Percentiles rank a stretch among this genome's conserved stretches.
phyloP scores from a whole-genome alignment of 2,113 vertebrate species.

The Austrofundulus limnaeus region DNA sequence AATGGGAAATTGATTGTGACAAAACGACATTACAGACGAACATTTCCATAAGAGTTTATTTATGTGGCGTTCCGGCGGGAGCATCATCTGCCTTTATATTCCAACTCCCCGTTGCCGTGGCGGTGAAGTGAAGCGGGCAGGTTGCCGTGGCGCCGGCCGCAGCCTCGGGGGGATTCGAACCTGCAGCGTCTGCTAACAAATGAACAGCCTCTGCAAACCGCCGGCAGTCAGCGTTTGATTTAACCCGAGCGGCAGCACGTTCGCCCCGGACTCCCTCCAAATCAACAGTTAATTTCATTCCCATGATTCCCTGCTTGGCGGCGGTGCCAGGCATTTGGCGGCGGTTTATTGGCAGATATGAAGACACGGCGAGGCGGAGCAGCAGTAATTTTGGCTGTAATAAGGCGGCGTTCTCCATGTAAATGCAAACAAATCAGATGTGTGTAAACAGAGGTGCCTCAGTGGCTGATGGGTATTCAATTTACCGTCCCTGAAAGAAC shows the following conservation, averaged over 20 bases:
- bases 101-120: constrained; percentile 14
- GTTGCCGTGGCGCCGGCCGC: neutral
- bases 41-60: constrained; percentile 72
- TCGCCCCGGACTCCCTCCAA: constrained; percentile 29
- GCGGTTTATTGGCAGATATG: constrained; percentile 62
- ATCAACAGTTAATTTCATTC: constrained; percentile 65
- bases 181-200: constrained; percentile 59
- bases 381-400: constrained; percentile 56
- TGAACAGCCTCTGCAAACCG: constrained; percentile 61
- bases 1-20: constrained; percentile 75
- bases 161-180: constrained; percentile 67
- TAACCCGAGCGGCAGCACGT: constrained; percentile 42
- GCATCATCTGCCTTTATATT: constrained; percentile 57
- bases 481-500: constrained; percentile 7
- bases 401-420: constrained; percentile 55
- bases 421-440: constrained; percentile 58
- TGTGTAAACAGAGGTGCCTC: constrained; percentile 19
- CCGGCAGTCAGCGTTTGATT: constrained; percentile 59
- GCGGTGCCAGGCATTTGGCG: neutral
- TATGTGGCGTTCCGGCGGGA: constrained; percentile 48
- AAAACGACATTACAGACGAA: constrained; percentile 64
- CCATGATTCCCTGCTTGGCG: constrained; percentile 48
- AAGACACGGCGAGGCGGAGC: constrained; percentile 1
- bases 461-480: constrained; percentile 40
- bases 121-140: constrained; percentile 29